These are phyloP conservation scores for Apteryx mantelli DNA, from an alignment of 2,113 vertebrate genomes.

Conservation along the genomic window DNA sequence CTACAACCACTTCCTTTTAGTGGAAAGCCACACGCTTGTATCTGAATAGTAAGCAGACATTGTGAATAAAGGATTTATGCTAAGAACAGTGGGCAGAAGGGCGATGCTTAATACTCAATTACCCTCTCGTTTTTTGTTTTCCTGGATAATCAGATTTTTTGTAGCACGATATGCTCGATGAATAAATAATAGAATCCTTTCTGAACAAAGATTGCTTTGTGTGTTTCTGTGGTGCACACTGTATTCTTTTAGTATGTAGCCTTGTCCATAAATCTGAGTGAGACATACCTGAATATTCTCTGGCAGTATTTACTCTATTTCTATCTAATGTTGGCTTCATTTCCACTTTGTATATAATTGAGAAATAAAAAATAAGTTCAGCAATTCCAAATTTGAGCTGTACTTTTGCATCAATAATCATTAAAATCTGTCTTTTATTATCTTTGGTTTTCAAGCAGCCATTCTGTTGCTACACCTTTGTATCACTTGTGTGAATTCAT, in stretches of 20 bases:
- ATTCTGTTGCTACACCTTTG: background rate
- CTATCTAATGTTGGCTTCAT: background rate
- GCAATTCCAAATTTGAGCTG: background rate
- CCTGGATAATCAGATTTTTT: background rate
- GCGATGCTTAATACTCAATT: background rate
- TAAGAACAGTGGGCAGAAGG: background rate
- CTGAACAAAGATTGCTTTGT: background rate
- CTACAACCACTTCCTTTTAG: slow-evolving; percentile 17
- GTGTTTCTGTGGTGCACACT: background rate
- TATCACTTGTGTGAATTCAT: slow-evolving; percentile 25
- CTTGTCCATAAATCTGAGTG: slow-evolving; percentile 14
- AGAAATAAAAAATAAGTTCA: background rate
- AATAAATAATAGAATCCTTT: slow-evolving; percentile 36
- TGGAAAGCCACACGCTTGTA: background rate
- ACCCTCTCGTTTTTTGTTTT: slow-evolving; percentile 14
- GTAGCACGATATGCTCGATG: background rate
- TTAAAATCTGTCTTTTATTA: background rate
- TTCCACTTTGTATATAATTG: background rate
- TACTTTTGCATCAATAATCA: background rate
- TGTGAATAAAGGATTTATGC: slow-evolving; percentile 30
- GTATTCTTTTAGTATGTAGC: background rate
- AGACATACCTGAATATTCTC: background rate
- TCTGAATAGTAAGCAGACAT: slow-evolving; percentile 32
- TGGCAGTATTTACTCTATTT: background rate
- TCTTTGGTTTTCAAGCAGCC: background rate